These are phyloP conservation scores for Pteromalus puparum DNA, from an alignment of 1,140 invertebrate genomes.

Conservation along the genomic window DNA sequence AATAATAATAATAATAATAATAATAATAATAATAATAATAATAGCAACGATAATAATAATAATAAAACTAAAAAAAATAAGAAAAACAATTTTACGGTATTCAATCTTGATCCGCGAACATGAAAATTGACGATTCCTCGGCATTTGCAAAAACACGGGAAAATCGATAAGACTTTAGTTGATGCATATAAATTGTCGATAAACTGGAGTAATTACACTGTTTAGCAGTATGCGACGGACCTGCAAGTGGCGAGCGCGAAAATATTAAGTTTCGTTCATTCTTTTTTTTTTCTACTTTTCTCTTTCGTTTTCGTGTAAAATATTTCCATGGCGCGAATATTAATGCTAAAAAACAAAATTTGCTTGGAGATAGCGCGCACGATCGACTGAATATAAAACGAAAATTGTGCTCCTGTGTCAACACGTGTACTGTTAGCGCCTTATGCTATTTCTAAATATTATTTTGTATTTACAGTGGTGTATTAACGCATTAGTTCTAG, in stretches of 20 bases:
- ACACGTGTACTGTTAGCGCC: constrained; percentile 12
- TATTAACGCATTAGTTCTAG: constrained; percentile 35
- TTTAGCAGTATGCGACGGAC: background rate
- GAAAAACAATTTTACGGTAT: background rate
- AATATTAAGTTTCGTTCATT: background rate
- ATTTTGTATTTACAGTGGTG: constrained; percentile 44
- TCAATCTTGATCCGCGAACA: background rate
- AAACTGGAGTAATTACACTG: too few relatives aligned
- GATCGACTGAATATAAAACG: background rate
- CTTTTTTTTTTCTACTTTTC: background rate
- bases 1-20: too few relatives aligned
- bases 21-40: background rate
- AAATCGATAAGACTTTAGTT: background rate
- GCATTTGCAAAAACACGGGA: background rate
- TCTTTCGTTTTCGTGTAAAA: background rate
- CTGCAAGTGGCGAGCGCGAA: background rate
- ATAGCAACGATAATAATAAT: background rate
- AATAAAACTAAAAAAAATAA: background rate
- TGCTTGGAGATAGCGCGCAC: background rate
- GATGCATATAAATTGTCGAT: background rate
- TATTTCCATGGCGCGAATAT: too few relatives aligned
- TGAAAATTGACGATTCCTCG: background rate
- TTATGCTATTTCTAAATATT: constrained; percentile 14
- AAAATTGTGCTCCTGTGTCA: constrained; percentile 21
- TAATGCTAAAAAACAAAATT: background rate